Base-by-base conservation (phyloP, 92 coral and sea anemone genomes). In the Parazoanthus atlanticus region DNA sequence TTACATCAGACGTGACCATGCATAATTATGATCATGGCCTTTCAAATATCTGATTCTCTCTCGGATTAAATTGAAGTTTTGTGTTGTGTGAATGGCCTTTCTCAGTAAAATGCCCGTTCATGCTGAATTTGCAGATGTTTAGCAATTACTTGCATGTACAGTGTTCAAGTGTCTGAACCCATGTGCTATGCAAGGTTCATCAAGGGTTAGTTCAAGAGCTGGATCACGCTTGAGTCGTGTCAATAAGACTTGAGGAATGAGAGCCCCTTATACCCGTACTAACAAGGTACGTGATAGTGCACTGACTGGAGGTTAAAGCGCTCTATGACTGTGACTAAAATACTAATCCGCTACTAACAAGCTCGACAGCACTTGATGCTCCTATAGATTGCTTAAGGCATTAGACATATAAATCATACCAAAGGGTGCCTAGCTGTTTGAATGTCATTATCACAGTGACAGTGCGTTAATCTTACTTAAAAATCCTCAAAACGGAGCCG, bases 281-380 rank as follows among this genome's bases (percentile, higher is more conserved):
- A 84, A 84, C 87, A 84, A 84, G 87, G 61, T 84, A 71, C 67
- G 8, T 46, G 87, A 84, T 84, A 84, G 78, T 70, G 23, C 72
- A 29, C 26, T 7, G 34, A 31, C 77, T 41, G n/a, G 33, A 70
- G 87, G 64, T 71, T 28, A 72, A 84, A 29, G 11, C 87, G 76
- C 38, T 70, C 87, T 15, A 15, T 52, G 66, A 30, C 40, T 15
- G 21, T 52, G 66, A 30, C 40, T 10, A 10, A 12, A 70, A 70
- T 12, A 84, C 78, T 84, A 84, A 84, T 84, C 87, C 43, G 67
- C 25, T 70, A 72, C 87, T 84, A 84, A 84, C 87, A 70, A 84
- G 87, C 78, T 84, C 64, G 87, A 69, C 23, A 84, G 38, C 78
- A 84, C 58, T 84, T 84, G 61, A 84, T 71, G 41, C 61, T 29